Conservation (phyloP, 2,797 vertebrate genomes). For the Acanthopagrus latus region DNA sequence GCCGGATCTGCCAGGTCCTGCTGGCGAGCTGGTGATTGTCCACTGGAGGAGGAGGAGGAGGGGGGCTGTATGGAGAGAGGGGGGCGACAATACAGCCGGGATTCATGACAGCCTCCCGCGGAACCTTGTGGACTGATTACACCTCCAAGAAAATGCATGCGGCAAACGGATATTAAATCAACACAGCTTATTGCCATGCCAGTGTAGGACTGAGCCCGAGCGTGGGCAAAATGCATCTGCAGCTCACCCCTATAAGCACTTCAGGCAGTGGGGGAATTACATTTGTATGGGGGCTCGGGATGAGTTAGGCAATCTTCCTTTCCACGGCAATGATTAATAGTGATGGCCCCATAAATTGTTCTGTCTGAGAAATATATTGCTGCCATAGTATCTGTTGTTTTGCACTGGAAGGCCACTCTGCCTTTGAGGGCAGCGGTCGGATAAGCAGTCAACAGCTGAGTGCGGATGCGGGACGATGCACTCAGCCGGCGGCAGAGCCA, state of each 20-base stretch:
- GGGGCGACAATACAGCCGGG: slow-evolving; percentile 24
- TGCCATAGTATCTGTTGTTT: slow-evolving; percentile 67
- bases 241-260: slow-evolving; percentile 56
- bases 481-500: slow-evolving; percentile 5
- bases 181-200: slow-evolving; percentile 77
- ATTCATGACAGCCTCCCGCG: slow-evolving; percentile 75
- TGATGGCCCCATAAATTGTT: slow-evolving; percentile 76
- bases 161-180: slow-evolving; percentile 83
- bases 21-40: slow-evolving; percentile 77
- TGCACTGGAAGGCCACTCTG: slow-evolving; percentile 47
- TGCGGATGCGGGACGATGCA: slow-evolving; percentile 23
- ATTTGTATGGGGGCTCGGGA: slow-evolving; percentile 69
- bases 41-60: slow-evolving; percentile 36
- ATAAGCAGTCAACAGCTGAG: slow-evolving; percentile 45
- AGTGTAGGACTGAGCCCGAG: slow-evolving; percentile 31
- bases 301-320: slow-evolving; percentile 68
- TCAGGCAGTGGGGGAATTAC: slow-evolving; percentile 68
- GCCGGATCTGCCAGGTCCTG: slow-evolving; percentile 56
- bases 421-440: slow-evolving; percentile 51
- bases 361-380: slow-evolving; percentile 69
- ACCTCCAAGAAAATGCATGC: slow-evolving; percentile 76
- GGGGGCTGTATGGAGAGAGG: slow-evolving; percentile 3
- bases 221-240: slow-evolving; percentile 63
- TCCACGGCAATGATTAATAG: slow-evolving; percentile 75
- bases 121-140: slow-evolving; percentile 81